A percentile compares a stretch with the other conserved stretches of the same genome.
phyloP scores from a whole-genome alignment of 2,888 invertebrate genomes.

The Meandrusa payeni region DNA sequence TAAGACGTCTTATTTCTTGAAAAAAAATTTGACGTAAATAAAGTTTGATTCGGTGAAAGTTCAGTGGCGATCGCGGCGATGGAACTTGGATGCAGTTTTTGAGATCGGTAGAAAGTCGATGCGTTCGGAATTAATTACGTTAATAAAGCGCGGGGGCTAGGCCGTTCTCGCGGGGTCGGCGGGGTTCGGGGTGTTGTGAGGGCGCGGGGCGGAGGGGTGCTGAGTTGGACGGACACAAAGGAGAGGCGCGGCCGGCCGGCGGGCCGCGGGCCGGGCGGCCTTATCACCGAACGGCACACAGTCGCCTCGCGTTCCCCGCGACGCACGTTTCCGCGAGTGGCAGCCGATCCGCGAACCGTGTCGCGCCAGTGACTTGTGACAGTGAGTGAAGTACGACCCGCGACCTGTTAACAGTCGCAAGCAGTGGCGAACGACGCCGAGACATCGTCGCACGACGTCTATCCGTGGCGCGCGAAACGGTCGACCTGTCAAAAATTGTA shows the following conservation, averaged over 20 bases:
- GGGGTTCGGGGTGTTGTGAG: constrained; percentile 45
- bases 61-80: constrained; percentile 28
- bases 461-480: constrained; percentile 51
- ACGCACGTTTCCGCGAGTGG: constrained; percentile 49
- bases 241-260: constrained; percentile 74
- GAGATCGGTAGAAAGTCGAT: constrained; percentile 44
- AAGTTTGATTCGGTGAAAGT: constrained; percentile 41
- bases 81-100: constrained; percentile 31
- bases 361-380: constrained; percentile 49
- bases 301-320: constrained; percentile 68
- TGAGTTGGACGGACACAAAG: constrained; percentile 76
- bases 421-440: constrained; percentile 45
- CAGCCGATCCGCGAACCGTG: constrained; percentile 25
- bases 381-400: constrained; percentile 46
- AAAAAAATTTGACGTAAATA: constrained; percentile 28
- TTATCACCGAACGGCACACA: constrained; percentile 66
- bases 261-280: constrained; percentile 66
- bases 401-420: constrained; percentile 36
- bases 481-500: constrained; percentile 66
- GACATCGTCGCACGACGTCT: constrained; percentile 53
- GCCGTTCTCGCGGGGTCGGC: constrained; percentile 47
- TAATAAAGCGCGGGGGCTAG: constrained; percentile 66
- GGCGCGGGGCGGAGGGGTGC: constrained; percentile 40
- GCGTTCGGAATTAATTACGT: constrained; percentile 66
- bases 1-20: background rate